Evolutionary conservation across 2,888 invertebrate species (phyloP), one percentile per base, ranked within the genome.

Genomic region (Hedychridium roseum): DNA sequence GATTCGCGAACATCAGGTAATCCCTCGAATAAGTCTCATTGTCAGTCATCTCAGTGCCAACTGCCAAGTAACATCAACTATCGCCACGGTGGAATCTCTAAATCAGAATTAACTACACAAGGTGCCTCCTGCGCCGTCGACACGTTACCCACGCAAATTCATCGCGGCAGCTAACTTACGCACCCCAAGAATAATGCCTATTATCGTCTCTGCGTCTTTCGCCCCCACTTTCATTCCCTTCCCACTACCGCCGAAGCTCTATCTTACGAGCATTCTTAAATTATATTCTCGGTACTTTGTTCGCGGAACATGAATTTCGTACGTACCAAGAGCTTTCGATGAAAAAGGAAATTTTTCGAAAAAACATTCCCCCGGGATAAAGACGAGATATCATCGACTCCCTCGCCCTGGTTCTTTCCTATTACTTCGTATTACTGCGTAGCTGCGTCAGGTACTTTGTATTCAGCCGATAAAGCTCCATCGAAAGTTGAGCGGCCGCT

Each of bases 1-100:
- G 64, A 62, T 72, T 64, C 53, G 78, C 76, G 28, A 64, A 64
- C 7, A 70, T 75, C 59, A 76, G 76, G 78, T 77, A 75, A 66
- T 37, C 14, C 17, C 21, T n/a, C 12, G 14, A 15, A 20, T 30
- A 26, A n/a, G n/a, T n/a, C n/a, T n/a, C n/a, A n/a, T n/a, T n/a
- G n/a, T n/a, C n/a, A n/a, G n/a, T n/a, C n/a, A n/a, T n/a, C n/a
- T n/a, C n/a, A n/a, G n/a, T n/a, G n/a, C n/a, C n/a, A n/a, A n/a
- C n/a, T n/a, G n/a, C n/a, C n/a, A n/a, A n/a, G n/a, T n/a, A n/a
- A n/a, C n/a, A n/a, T n/a, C n/a, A n/a, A n/a, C n/a, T n/a, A n/a
- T n/a, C n/a, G n/a, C n/a, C 40, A 27, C 27, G 14, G n/a, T 20
- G 53, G 53, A 55, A 64, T 64, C 57, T 52, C 66, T 71, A 72